These are phyloP conservation scores for Myoxocephalus aenaeus DNA, from an alignment of 2,797 vertebrate genomes.

Conservation along the genomic window DNA sequence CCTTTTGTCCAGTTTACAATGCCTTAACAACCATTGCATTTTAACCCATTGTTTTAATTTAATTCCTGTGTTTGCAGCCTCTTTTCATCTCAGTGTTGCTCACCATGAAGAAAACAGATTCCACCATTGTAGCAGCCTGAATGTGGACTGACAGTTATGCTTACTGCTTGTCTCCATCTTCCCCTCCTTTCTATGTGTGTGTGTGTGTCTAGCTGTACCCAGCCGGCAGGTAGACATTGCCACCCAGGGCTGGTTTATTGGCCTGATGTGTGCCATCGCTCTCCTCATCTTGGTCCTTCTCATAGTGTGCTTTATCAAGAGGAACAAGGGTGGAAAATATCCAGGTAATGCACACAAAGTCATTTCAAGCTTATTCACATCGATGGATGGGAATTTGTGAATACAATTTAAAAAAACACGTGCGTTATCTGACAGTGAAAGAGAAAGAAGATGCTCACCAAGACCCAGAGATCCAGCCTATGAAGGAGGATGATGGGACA, in stretches of 20 bases:
- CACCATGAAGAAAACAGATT: constrained; percentile 34
- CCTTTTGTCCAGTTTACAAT: not conserved
- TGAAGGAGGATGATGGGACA: constrained; percentile 98
- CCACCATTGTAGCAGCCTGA: constrained; percentile 1
- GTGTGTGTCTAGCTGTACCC: constrained; percentile 85
- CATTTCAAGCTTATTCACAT: not conserved
- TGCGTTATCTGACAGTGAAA: constrained; percentile 87
- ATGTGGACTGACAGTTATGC: not conserved
- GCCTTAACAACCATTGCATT: constrained; percentile 11
- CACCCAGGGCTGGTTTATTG: constrained; percentile 99
- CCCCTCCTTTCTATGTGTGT: constrained; percentile 2
- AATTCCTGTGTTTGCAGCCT: constrained; percentile 39
- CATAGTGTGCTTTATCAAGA: constrained; percentile 98
- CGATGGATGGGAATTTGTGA: not conserved
- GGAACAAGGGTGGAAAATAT: constrained; percentile 99
- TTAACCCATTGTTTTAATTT: constrained; percentile 49
- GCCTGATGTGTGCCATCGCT: constrained; percentile 97
- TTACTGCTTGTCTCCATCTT: not conserved
- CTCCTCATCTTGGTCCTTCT: constrained; percentile 96
- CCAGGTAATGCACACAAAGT: constrained; percentile 85
- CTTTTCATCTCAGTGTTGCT: constrained; percentile 38
- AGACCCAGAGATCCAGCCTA: constrained; percentile 97
- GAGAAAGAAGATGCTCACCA: constrained; percentile 99
- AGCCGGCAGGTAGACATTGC: constrained; percentile 96
- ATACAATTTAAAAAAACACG: not conserved